A percentile compares a stretch with the other conserved stretches of the same genome.
phyloP scores from a whole-genome alignment of 2,888 invertebrate species.

The Crossocerus cetratus region DNA sequence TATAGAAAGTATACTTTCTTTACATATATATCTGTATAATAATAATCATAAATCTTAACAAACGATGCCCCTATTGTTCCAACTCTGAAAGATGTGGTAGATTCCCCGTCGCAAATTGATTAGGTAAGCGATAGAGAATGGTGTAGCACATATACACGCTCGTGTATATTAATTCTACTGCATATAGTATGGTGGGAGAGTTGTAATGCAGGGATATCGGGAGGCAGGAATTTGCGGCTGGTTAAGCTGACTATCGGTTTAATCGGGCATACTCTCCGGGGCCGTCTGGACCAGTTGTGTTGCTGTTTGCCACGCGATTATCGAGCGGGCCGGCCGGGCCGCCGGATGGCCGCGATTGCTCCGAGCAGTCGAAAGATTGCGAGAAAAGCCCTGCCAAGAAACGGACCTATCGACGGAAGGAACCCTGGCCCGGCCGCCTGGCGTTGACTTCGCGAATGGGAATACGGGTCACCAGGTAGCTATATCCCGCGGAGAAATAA shows the following conservation, averaged over 20 bases:
- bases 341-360: slow-evolving; percentile 5
- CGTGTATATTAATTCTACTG: no score
- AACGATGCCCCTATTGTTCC: no score
- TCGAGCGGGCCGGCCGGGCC: slow-evolving; percentile 20
- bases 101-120: no score
- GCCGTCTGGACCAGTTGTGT: slow-evolving; percentile 42
- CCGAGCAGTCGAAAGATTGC: slow-evolving; percentile 27
- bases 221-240: slow-evolving; percentile 24
- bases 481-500: slow-evolving; percentile 49
- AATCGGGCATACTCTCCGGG: slow-evolving; percentile 52
- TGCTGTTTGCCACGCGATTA: slow-evolving; percentile 21
- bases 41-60: no score
- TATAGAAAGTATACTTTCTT: no score
- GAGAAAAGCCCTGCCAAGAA: slow-evolving; percentile 47
- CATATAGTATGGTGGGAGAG: no score
- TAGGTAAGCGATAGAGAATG: no score
- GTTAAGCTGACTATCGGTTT: slow-evolving; percentile 36
- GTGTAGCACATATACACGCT: no score
- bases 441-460: slow-evolving; percentile 46
- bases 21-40: no score
- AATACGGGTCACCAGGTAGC: slow-evolving; percentile 50
- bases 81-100: no score
- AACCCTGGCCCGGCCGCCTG: slow-evolving; percentile 20
- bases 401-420: slow-evolving; percentile 37
- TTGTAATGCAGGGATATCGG: not conserved